A percentile compares a stretch with the other conserved stretches of the same genome.
phyloP scores from a whole-genome alignment of 2,113 vertebrate species.

The Podarcis raffonei region DNA sequence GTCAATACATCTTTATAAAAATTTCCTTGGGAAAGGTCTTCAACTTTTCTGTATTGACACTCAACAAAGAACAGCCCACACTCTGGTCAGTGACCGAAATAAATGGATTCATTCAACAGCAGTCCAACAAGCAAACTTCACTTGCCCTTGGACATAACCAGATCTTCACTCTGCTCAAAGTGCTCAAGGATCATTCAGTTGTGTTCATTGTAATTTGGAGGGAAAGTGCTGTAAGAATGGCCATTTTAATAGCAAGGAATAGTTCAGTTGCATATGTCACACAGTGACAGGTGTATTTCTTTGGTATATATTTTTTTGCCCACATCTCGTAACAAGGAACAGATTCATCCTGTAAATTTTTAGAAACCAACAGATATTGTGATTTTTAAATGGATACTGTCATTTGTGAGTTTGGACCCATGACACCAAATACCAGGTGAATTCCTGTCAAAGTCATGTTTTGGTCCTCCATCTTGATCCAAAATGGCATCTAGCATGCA shows the following conservation, averaged over 20 bases:
- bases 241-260: neutral
- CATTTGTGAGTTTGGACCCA: too few relatives aligned
- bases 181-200: neutral
- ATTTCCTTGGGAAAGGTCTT: too few relatives aligned
- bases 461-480: too few relatives aligned
- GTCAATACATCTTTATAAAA: too few relatives aligned
- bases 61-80: neutral
- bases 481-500: too few relatives aligned
- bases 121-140: neutral
- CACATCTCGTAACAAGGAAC: neutral
- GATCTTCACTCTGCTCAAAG: neutral
- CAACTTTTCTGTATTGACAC: neutral
- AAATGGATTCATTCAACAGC: too few relatives aligned
- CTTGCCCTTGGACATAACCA: neutral
- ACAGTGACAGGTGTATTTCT: neutral
- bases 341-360: neutral
- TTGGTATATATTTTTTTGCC: neutral
- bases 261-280: neutral
- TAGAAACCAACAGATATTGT: neutral
- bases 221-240: too few relatives aligned
- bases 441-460: too few relatives aligned
- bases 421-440: too few relatives aligned
- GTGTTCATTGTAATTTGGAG: neutral
- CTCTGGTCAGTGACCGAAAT: too few relatives aligned
- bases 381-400: too few relatives aligned